phyloP scores from a whole-genome alignment of 1,140 invertebrate genomes.

The Drosophila arawakana region DNA sequence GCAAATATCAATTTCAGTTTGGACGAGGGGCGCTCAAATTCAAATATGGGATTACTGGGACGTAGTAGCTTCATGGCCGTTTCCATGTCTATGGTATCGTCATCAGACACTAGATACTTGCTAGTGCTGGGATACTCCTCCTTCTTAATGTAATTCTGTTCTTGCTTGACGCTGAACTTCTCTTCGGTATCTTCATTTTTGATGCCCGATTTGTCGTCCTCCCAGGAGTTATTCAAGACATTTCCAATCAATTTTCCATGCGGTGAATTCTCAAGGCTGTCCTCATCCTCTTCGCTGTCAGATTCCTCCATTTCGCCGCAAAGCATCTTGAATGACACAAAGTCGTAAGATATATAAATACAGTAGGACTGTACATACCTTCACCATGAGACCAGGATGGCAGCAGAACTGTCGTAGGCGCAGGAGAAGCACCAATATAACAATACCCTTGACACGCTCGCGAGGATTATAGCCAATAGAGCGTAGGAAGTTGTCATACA shows the following conservation, averaged over 20 bases:
- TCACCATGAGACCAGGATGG: slow-evolving; percentile 55
- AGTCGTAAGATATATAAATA: background rate
- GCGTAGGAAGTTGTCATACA: slow-evolving; percentile 44
- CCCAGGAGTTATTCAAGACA: background rate
- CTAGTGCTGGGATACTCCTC: no score
- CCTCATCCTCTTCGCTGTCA: background rate
- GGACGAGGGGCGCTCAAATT: slow-evolving; percentile 32
- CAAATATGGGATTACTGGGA: slow-evolving; percentile 57
- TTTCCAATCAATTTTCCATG: slow-evolving; percentile 5
- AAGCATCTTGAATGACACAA: slow-evolving; percentile 31
- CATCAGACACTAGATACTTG: background rate
- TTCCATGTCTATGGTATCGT: background rate
- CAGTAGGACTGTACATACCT: slow-evolving; percentile 24
- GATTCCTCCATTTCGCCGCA: slow-evolving; percentile 12
- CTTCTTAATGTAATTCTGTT: background rate
- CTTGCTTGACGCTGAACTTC: background rate
- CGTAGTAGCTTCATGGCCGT: slow-evolving; percentile 31
- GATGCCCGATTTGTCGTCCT: background rate
- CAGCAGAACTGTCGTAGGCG: slow-evolving; percentile 67
- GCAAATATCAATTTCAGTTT: slow-evolving; percentile 38
- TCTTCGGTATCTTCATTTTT: background rate
- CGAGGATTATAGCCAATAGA: slow-evolving; percentile 52
- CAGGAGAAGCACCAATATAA: slow-evolving; percentile 55
- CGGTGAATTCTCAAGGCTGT: background rate
- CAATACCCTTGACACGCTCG: slow-evolving; percentile 40